Percentiles rank a stretch among this genome's conserved stretches.
phyloP scores from a whole-genome alignment of 92 coral and sea anemone genomes.

The Umimayanthus chanpuru region DNA sequence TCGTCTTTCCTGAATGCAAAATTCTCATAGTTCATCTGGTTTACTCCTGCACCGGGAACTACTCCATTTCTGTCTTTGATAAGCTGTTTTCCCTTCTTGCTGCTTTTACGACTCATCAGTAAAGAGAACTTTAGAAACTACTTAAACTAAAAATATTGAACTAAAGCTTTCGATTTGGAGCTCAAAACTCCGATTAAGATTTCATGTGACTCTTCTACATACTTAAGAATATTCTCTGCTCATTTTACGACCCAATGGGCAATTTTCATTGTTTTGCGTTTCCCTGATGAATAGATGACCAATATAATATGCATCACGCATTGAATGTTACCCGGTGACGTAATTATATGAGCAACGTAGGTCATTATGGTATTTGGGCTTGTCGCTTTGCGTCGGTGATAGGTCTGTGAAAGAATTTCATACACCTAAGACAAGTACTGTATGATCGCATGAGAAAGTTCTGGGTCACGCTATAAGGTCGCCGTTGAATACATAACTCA shows the following conservation, averaged over 20 bases:
- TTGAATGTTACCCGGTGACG: conserved; percentile 14
- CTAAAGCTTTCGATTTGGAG: background rate
- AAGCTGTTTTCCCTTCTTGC: background rate
- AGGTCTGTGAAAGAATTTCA: background rate
- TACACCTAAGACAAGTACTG: background rate
- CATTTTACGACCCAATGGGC: conserved; percentile 37
- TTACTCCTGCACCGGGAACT: background rate
- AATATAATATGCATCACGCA: conserved; percentile 36
- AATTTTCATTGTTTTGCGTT: conserved; percentile 8
- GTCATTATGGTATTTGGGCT: conserved; percentile 17
- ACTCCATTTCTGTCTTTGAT: background rate
- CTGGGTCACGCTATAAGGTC: conserved; percentile 20
- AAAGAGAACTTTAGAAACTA: background rate
- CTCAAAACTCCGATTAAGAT: background rate
- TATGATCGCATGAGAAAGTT: background rate
- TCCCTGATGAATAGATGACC: background rate
- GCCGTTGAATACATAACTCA: background rate
- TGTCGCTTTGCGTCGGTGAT: conserved; percentile 11
- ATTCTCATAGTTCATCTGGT: background rate
- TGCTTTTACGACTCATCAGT: conserved; percentile 22
- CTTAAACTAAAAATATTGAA: background rate
- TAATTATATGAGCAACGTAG: too few species aligned
- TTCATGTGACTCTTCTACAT: conserved; percentile 5
- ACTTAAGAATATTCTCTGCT: conserved; percentile 31
- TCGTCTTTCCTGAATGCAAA: conserved; percentile 15